Evolutionary conservation across 2,888 invertebrate species (phyloP), one percentile per base, ranked within the genome.

Genomic region (Neoitamus cyanurus): DNA sequence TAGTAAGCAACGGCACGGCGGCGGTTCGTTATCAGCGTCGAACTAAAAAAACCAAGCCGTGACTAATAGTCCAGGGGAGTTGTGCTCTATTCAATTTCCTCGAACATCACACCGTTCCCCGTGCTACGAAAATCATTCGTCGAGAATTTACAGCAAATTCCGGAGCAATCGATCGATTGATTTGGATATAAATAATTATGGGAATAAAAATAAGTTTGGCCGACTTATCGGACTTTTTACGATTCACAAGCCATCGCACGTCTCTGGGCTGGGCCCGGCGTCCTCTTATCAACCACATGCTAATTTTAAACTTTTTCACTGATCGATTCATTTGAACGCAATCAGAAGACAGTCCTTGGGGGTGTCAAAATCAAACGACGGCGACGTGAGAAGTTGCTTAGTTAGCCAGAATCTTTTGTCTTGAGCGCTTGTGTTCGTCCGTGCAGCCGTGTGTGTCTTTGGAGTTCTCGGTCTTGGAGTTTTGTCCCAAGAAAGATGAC

Each of bases 381-480:
- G 36, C 78, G 48, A 80, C 31, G 34, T 48, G 15, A 36, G 36
- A 42, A 25, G 20, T n/a, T 30, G n/a, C 58, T 84, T 83, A 85
- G 85, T 85, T 85, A 78, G 84, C 83, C 84, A 83, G 58, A 84
- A 69, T 84, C 84, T 83, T 70, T 85, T 85, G 85, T 85, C 80
- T 72, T 83, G 84, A 84, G 68, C 69, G 83, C 84, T 83, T 85
- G 84, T 70, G 69, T 85, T 68, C 77, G 37, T 75, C 73, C 77
- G 83, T 84, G 58, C 68, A 15, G 25, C n/a, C 48, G 77, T 72
- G 73, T 72, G 37, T 34, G 48, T 36, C n/a, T 73, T 58, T 83
- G 48, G 73, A 80, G 48, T 73, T 78, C 25, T 31, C 46, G 31
- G 36, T 84, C 73, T 20, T 77, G 11, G 34, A 77, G 13, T 58